These are phyloP conservation scores for Cephus pygmeus DNA, from an alignment of 2,888 invertebrate genomes.

Conservation along the genomic window DNA sequence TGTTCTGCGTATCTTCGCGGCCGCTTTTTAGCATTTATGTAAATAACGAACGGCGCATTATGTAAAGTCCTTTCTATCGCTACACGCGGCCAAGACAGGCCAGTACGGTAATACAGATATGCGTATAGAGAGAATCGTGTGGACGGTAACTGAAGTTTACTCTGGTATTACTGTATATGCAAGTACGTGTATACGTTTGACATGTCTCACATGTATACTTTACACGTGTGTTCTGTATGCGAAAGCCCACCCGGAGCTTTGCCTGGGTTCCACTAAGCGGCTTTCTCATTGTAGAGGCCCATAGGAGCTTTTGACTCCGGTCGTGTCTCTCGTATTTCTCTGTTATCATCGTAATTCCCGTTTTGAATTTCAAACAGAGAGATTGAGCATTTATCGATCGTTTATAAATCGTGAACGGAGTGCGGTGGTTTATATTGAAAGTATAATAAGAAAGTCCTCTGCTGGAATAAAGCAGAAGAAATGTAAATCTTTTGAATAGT, in stretches of 20 bases:
- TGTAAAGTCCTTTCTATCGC: conserved; percentile 31
- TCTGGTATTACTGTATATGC: neutral
- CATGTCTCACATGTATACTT: neutral
- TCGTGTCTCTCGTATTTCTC: conserved; percentile 5
- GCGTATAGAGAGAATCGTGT: neutral
- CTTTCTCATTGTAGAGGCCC: neutral
- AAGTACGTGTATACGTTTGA: neutral
- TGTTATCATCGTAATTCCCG: conserved; percentile 3
- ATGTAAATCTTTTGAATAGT: neutral
- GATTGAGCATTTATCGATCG: neutral
- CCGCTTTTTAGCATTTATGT: conserved; percentile 31
- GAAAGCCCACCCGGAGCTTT: neutral
- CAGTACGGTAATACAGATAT: conserved; percentile 25
- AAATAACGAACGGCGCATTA: conserved; percentile 33
- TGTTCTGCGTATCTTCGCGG: conserved; percentile 34
- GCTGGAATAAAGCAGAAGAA: neutral
- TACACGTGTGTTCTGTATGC: neutral
- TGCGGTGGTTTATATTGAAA: neutral
- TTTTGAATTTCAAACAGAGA: neutral
- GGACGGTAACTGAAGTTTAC: neutral
- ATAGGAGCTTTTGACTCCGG: conserved; percentile 10
- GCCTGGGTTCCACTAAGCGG: conserved; percentile 2
- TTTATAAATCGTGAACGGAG: neutral
- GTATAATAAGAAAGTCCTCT: neutral
- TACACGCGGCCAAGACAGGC: conserved; percentile 12